Evolutionary conservation across 2,888 invertebrate species (phyloP), one percentile per base, ranked within the genome.

Genomic region (Unio delphinus): DNA sequence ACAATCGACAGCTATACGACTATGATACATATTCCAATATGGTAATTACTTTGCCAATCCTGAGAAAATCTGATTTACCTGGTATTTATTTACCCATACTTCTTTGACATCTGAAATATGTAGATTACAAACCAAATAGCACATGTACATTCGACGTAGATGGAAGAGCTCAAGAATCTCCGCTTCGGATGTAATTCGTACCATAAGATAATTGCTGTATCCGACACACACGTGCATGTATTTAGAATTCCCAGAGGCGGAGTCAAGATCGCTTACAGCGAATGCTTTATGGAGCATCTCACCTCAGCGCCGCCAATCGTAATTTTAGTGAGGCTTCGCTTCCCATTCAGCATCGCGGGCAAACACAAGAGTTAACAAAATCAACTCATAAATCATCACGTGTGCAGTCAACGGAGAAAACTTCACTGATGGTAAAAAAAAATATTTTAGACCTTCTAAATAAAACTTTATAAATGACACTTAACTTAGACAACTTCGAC

Each of bases 71-170:
- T 67, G 67, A 68, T 68, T 74, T 77, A 77, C 77, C 77, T 77
- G 77, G 60, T 73, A 65, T 64, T 23, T 23, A 23, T 23, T 23
- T 73, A 70, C 26, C 75, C 77, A 73, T 75, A 73, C 73, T 73
- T 73, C 77, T 76, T 74, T 81, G 83, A 75, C 83, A 84, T 74
- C 82, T 80, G 65, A 83, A 83, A 70, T 82, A 78, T 34, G 82
- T 67, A 30, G 79, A 75, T 71, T 84, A 83, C 58, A 83, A 80
- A 70, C 80, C 80, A 70, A 83, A 84, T 81, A 83, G 82, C 61
- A 84, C 78, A 68, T 84, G 83, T 75, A 83, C 82, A 70, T 80
- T 77, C 75, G 73, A 74, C 58, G 71, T 66, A 69, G 34, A 61
- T 61, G 74, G 79, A 65, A 75, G 58, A 64, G 72, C 70, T 77